phyloP scores from a whole-genome alignment of 2,888 invertebrate species.

The Pachliopta kotzebuea region DNA sequence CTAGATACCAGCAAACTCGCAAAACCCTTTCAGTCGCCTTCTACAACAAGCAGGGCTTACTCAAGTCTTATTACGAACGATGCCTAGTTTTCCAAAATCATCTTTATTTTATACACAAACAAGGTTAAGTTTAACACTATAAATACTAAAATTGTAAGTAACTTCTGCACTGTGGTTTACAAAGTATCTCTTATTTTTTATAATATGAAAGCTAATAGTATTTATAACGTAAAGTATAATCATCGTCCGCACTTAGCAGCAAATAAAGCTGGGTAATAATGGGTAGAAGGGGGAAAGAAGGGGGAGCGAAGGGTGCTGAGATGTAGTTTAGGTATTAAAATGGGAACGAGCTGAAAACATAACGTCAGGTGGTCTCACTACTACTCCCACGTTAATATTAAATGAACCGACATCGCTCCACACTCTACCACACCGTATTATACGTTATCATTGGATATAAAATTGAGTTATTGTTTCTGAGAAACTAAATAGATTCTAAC shows the following conservation, averaged over 20 bases:
- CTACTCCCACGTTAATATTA: constrained; percentile 30
- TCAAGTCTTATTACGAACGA: no score
- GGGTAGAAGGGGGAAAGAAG: constrained; percentile 1
- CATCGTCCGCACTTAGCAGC: constrained; percentile 25
- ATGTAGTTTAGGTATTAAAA: constrained; percentile 26
- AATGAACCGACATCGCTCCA: constrained; percentile 25
- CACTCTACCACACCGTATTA: constrained; percentile 16
- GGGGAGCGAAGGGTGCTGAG: neutral
- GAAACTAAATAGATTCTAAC: neutral
- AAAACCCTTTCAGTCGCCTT: no score
- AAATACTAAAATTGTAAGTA: no score
- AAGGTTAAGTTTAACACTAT: no score
- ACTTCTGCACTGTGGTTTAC: no score
- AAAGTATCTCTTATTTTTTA: no score
- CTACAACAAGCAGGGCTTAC: no score
- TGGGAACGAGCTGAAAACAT: constrained; percentile 23
- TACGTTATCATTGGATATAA: constrained; percentile 20
- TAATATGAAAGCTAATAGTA: neutral
- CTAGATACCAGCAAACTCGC: no score
- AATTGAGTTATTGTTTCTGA: constrained; percentile 15
- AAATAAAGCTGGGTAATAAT: constrained; percentile 22
- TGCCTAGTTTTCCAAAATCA: no score
- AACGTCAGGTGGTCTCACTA: constrained; percentile 28
- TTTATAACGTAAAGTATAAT: constrained; percentile 19
- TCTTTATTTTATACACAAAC: no score